Evolutionary conservation across 2,888 invertebrate genomes (phyloP), one percentile per base, ranked within the genome.

Genomic region (Ochropacha duplaris): DNA sequence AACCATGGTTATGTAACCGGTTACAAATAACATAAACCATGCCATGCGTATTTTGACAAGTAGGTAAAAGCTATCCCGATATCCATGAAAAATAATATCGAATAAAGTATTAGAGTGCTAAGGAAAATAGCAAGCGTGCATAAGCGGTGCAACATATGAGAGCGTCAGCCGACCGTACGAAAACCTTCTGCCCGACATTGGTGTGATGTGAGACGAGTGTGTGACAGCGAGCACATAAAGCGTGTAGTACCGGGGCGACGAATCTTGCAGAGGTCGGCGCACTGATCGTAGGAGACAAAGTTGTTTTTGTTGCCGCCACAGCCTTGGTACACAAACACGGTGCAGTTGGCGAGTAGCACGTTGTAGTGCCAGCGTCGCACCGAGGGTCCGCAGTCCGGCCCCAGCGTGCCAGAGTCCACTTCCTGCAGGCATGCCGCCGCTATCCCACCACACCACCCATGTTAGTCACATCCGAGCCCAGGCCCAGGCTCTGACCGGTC

Each of bases 241-340:
- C n/a, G 19, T 31, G 11, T 55, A 57, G 54, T 82, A 82, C 83
- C 82, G 61, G 67, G 36, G 57, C 55, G 26, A 8, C 19, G 54
- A 50, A 67, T 56, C 62, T 67, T 68, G 83, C 92, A 91, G 73
- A 67, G 65, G 55, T 54, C 55, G 56, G 94, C 87, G 88, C 97
- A 97, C 76, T 95, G 94, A 74, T 95, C 94, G 88, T 94, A 95
- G 57, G 95, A 94, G 83, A 91, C 94, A 94, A 97, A 98, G 93
- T 96, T 96, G 93, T 98, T 98, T 78, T 94, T 94, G 89, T 97
- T 97, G 76, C 98, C 98, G 65, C 95, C 96, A 89, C 98, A 98
- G 89, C 98, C 98, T 67, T 95, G 94, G 93, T 96, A 98, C 78
- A 95, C 94, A 92, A 98, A 98, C 57, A 95, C 94, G 68, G 95